Evolutionary conservation across 2,797 vertebrate genomes (phyloP), one percentile per base, ranked within the genome.

Genomic region (Poeciliopsis paucimaculata): DNA sequence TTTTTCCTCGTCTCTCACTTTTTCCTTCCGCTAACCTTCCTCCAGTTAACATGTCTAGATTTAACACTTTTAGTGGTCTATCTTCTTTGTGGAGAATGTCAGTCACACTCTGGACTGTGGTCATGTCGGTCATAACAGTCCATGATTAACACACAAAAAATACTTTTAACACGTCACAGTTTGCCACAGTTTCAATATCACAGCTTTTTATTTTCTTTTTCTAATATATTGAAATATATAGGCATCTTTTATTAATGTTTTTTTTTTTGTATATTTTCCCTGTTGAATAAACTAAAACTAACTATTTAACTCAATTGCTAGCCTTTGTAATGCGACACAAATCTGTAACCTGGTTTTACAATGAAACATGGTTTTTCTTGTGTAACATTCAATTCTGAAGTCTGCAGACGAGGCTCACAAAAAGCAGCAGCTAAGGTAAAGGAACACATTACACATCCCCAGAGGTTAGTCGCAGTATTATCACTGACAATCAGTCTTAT

Each of bases 401-500:
- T 41, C 8, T 55, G 76, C 43, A 41, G 78, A 76, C 60, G 73
- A 84, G 80, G 86, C 73, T 89, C 79, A 80, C 86, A 84, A 70
- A 76, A 85, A 64, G 80, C 80, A 87, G 89, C 86, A 90, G 85
- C 86, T 89, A 80, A 85, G 77, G 84, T 84, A 92, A 86, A 91
- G 85, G 87, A 87, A 87, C 75, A 82, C 72, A 81, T 86, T 78
- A 86, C 36, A 79, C 74, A 70, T 93, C 94, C 88, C 86, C 18
- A 34, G 87, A 92, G 90, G 86, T 87, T 91, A 77, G 81, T 85
- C 79, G 66, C 75, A 84, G 86, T 82, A 85, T 88, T 86, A 86
- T 88, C 90, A 92, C 78, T 88, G 91, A 89, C 90, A 90, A 77
- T 82, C 87, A 89, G 81, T 90, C 90, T 90, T 92, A 92, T 86